phyloP scores from a whole-genome alignment of 2,888 invertebrate species.

The Cantharis nigra region DNA sequence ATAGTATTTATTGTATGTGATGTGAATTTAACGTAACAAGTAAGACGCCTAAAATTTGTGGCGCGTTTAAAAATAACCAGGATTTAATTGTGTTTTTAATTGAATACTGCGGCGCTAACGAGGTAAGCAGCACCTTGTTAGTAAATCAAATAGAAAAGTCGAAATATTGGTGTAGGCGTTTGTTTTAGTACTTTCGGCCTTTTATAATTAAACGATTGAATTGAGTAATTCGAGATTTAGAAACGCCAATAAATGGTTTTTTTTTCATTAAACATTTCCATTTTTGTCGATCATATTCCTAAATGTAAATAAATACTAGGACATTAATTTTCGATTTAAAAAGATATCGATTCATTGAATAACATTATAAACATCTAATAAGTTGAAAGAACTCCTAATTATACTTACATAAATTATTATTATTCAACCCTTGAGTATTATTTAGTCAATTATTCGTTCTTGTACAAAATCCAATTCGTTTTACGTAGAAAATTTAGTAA shows the following conservation, averaged over 20 bases:
- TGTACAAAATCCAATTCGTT: background rate
- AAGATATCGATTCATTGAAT: background rate
- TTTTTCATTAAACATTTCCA: background rate
- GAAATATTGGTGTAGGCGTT: constrained; percentile 23
- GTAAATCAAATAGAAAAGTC: constrained; percentile 15
- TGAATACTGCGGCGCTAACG: constrained; percentile 26
- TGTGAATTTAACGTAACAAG: background rate
- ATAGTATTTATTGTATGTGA: background rate
- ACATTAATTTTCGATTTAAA: background rate
- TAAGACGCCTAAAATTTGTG: background rate
- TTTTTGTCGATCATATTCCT: background rate
- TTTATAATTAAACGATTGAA: background rate
- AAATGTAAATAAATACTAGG: background rate
- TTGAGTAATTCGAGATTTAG: background rate
- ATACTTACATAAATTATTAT: background rate
- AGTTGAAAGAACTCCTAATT: background rate
- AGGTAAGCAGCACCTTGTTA: constrained; percentile 31
- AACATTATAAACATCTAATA: background rate
- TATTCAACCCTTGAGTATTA: background rate
- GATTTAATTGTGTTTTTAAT: constrained; percentile 33
- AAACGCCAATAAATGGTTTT: background rate
- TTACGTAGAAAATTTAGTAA: background rate
- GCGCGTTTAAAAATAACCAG: constrained; percentile 10
- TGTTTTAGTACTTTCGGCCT: constrained; percentile 17
- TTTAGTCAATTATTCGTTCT: background rate